Evolutionary conservation across 2,113 vertebrate genomes (phyloP).

Genomic region (Sylvia atricapilla): DNA sequence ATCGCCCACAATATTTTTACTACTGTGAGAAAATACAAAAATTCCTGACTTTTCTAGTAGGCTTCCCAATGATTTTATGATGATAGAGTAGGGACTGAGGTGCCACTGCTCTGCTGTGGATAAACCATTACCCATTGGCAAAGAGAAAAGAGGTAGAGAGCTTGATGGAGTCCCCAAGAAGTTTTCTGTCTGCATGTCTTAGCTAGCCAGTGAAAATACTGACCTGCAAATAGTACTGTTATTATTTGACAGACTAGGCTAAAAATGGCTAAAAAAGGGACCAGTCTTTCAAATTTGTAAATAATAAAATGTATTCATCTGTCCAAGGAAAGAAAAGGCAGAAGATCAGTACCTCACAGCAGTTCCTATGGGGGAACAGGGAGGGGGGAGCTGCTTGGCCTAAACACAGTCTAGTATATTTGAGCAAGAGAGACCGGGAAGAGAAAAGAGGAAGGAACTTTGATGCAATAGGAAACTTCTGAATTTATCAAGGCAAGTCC

Average conservation of each 20-base stretch:
- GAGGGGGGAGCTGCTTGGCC: not conserved
- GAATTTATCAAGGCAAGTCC: conserved; percentile 48
- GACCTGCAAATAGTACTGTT: not conserved
- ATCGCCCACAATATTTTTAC: not conserved
- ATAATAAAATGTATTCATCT: not conserved
- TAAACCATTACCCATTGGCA: not conserved
- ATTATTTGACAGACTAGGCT: not conserved
- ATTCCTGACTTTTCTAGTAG: not conserved
- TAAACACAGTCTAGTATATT: not conserved
- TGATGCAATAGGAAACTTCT: conserved; percentile 65
- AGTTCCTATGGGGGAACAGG: not conserved
- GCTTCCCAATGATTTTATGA: not conserved
- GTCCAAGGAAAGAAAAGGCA: not conserved
- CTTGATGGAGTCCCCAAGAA: not conserved
- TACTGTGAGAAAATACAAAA: not conserved
- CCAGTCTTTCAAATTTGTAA: not conserved
- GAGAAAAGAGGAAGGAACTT: conserved; percentile 64
- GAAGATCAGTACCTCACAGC: not conserved
- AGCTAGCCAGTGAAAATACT: not conserved
- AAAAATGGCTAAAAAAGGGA: not conserved
- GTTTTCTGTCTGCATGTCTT: not conserved
- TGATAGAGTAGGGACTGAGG: not conserved
- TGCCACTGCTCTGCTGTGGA: not conserved
- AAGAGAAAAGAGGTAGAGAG: not conserved
- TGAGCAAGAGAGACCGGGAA: not conserved